These are phyloP conservation scores for Heliothis virescens DNA, from an alignment of 1,140 invertebrate species.

Conservation along the genomic window DNA sequence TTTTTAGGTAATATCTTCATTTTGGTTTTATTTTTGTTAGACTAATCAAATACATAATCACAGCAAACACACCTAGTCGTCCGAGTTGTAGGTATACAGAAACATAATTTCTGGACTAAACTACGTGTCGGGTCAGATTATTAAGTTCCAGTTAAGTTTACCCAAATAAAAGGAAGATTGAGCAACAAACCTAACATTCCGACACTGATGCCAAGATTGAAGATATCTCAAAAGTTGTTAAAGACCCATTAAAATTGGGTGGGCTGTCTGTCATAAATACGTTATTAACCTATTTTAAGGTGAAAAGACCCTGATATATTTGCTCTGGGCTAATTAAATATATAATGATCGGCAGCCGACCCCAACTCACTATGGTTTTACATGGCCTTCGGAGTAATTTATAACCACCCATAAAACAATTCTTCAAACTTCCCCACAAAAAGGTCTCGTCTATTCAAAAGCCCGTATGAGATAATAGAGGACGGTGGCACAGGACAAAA, in stretches of 20 bases:
- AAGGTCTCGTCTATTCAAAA: slow-evolving; percentile 73
- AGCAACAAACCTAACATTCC: slow-evolving; percentile 35
- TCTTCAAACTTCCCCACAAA: slow-evolving; percentile 81
- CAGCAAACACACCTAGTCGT: no score
- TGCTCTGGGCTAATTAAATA: slow-evolving; percentile 65
- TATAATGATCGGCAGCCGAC: slow-evolving; percentile 61
- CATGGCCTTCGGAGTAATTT: slow-evolving; percentile 71
- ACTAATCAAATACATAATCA: no score
- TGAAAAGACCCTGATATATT: slow-evolving; percentile 44
- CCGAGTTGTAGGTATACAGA: no score
- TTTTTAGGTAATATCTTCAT: no score
- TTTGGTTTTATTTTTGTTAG: no score
- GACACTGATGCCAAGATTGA: slow-evolving; percentile 12
- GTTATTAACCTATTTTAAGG: slow-evolving; percentile 39
- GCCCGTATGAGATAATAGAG: slow-evolving; percentile 79
- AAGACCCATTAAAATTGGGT: slow-evolving; percentile 45
- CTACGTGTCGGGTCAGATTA: no score
- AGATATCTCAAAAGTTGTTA: slow-evolving; percentile 29
- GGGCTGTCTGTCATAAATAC: slow-evolving; percentile 35
- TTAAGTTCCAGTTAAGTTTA: no score
- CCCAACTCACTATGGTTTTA: slow-evolving; percentile 60
- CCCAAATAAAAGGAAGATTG: slow-evolving; percentile 34
- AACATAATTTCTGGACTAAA: no score
- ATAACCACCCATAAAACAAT: slow-evolving; percentile 82
- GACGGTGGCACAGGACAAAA: slow-evolving; percentile 79